phyloP scores from a whole-genome alignment of 2,113 vertebrate genomes.

The Phrynocephalus versicolor region DNA sequence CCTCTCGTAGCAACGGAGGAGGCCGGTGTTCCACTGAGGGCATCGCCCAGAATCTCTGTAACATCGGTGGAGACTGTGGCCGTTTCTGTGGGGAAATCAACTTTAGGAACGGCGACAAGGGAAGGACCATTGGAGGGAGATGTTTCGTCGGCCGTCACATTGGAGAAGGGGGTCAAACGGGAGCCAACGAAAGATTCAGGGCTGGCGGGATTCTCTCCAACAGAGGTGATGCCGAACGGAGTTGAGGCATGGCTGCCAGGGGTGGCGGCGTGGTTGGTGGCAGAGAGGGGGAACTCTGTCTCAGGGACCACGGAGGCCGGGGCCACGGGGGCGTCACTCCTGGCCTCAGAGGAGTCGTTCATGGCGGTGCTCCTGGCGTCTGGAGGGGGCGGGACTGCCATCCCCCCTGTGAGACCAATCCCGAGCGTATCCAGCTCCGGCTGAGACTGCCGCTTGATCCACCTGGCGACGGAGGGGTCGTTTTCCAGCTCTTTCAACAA shows the following conservation, averaged over 20 bases:
- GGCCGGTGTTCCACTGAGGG: background rate
- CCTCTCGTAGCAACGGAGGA: no score
- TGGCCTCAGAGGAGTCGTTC: background rate
- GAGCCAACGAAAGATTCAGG: background rate
- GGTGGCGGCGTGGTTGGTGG: fast-evolving
- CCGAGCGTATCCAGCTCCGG: constrained; percentile 56
- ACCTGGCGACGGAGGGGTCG: constrained; percentile 42
- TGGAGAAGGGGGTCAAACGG: background rate
- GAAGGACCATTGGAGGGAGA: background rate
- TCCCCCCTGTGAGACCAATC: constrained; percentile 48
- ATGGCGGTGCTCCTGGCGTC: background rate
- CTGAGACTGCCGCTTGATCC: constrained; percentile 58
- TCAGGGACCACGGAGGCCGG: fast-evolving
- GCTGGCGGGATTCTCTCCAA: background rate
- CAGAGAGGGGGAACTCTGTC: background rate
- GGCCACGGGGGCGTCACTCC: no score
- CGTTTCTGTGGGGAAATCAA: background rate
- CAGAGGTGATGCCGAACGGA: no score
- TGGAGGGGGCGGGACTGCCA: fast-evolving
- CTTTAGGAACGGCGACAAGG: fast-evolving
- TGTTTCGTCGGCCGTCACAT: background rate
- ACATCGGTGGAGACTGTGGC: background rate
- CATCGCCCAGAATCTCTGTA: background rate
- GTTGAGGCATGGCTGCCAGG: fast-evolving
- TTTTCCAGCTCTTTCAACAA: constrained; percentile 57